phyloP scores from a whole-genome alignment of 1,140 invertebrate species.

The Drosophila asahinai region DNA sequence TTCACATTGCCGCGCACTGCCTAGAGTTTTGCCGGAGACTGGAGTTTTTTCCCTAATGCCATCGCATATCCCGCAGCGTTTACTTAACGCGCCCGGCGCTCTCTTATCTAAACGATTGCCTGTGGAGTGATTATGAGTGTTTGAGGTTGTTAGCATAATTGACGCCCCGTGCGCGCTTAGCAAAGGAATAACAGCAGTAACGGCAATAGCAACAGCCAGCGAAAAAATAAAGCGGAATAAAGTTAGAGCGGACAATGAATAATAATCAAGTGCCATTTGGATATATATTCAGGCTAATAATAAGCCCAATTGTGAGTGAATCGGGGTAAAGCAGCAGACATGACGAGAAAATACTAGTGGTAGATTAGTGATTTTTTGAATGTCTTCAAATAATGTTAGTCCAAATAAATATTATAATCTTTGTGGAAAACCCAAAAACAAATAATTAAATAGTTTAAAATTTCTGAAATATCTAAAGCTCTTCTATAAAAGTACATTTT shows the following conservation, averaged over 20 bases:
- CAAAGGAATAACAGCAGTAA: constrained; percentile 25
- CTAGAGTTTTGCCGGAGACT: constrained; percentile 17
- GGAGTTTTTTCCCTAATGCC: constrained; percentile 36
- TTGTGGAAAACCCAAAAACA: neutral
- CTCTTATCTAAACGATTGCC: constrained; percentile 82
- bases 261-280: constrained; percentile 78
- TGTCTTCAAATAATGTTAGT: too few relatives aligned
- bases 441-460: neutral
- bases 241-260: constrained; percentile 70
- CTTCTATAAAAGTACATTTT: neutral
- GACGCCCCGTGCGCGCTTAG: constrained; percentile 70
- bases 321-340: neutral
- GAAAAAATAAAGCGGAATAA: constrained; percentile 29
- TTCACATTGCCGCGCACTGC: constrained; percentile 41
- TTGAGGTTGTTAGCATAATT: constrained; percentile 82
- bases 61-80: constrained; percentile 78
- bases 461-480: neutral
- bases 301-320: constrained; percentile 29
- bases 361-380: too few relatives aligned
- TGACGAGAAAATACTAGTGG: too few relatives aligned
- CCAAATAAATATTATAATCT: too few relatives aligned
- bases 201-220: constrained; percentile 8
- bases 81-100: constrained; percentile 69
- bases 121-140: constrained; percentile 83
- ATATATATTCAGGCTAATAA: constrained; percentile 74